A percentile compares a stretch with the other conserved stretches of the same genome.
Conservation (phyloP, 2,888 invertebrate genomes). For the Periphyllus acericola region DNA sequence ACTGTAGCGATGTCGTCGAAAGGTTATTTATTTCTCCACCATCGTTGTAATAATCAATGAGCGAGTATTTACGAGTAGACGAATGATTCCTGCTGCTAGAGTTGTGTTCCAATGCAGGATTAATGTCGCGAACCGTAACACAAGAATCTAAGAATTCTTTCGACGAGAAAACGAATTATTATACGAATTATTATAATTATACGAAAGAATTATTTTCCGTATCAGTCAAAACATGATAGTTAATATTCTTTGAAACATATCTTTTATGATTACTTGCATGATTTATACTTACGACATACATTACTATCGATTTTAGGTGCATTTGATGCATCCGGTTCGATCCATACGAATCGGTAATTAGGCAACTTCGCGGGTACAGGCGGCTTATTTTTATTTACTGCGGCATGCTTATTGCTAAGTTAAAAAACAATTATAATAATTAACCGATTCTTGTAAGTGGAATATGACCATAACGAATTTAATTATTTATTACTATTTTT, state of each 20-base stretch:
- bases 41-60: background rate
- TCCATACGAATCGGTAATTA: slow-evolving; percentile 16
- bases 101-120: background rate
- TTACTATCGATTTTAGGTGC: too few relatives aligned
- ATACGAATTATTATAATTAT: too few relatives aligned
- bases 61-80: too few relatives aligned
- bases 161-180: too few relatives aligned
- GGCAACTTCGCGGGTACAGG: background rate
- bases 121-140: background rate
- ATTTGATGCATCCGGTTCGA: background rate
- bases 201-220: background rate
- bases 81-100: background rate
- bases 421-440: too few relatives aligned
- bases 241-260: too few relatives aligned
- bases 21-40: background rate
- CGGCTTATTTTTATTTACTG: background rate
- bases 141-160: background rate
- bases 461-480: too few relatives aligned
- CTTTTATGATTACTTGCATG: too few relatives aligned
- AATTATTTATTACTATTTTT: too few relatives aligned
- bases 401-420: background rate
- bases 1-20: background rate
- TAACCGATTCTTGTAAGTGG: too few relatives aligned
- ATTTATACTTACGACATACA: too few relatives aligned
- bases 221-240: background rate